phyloP scores from a whole-genome alignment of 2,797 vertebrate genomes.

The Fratercula arctica region DNA sequence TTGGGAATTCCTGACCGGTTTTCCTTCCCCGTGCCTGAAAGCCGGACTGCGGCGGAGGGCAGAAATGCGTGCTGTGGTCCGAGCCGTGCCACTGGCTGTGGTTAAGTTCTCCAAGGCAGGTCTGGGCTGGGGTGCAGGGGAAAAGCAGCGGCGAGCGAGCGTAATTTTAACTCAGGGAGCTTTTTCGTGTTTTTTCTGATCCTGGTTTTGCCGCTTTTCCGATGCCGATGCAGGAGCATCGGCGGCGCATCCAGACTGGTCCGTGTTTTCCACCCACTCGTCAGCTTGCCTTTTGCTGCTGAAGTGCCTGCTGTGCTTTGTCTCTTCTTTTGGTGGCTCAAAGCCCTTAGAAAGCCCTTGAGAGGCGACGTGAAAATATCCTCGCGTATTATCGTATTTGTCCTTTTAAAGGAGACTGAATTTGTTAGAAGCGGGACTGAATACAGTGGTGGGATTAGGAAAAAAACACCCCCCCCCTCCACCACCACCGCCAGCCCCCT shows the following conservation, averaged over 20 bases:
- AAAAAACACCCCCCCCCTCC: not conserved
- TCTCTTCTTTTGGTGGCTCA: slow-evolving; percentile 24
- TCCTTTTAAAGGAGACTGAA: slow-evolving; percentile 23
- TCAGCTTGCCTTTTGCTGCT: slow-evolving; percentile 19
- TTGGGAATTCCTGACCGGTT: not conserved
- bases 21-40: not conserved
- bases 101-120: not conserved
- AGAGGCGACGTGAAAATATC: slow-evolving; percentile 24
- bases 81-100: not conserved
- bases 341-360: slow-evolving; percentile 22
- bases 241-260: not conserved
- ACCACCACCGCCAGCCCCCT: not conserved
- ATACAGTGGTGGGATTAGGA: not conserved
- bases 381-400: slow-evolving; percentile 6
- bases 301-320: slow-evolving; percentile 36
- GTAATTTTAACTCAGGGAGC: not conserved
- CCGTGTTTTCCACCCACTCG: not conserved
- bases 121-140: not conserved
- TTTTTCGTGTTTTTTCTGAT: not conserved
- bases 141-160: not conserved
- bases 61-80: not conserved
- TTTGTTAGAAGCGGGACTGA: not conserved
- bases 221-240: not conserved
- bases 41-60: not conserved
- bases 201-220: not conserved